Base-by-base conservation (phyloP, 2,113 vertebrate species). In the Lycocorax pyrrhopterus region DNA sequence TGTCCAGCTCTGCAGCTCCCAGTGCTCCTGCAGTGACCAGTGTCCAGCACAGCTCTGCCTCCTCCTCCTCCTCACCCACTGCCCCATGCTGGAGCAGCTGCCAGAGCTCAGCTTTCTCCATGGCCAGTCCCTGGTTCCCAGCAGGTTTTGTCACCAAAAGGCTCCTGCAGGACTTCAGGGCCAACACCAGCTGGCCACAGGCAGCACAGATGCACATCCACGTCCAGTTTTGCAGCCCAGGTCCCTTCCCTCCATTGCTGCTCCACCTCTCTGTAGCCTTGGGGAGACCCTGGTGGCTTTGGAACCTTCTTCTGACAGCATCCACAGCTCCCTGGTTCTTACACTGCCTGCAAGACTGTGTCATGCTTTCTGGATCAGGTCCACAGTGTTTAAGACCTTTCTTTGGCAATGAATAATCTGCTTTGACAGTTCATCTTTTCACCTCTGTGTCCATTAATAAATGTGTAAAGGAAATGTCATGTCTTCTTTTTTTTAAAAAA, bases 381-480 rank as follows among this genome's bases (percentile, higher is more conserved):
- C 93, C 89, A 66, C 1, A 1, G 26, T 63, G 37, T 39, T 85
- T 26, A 37, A 91, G 78, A 87, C 81, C 81, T 87, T 94, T 62
- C 69, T 76, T 35, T 87, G 63, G 91, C 84, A 73, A 79, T 26
- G 62, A 82, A 79, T 62, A 85, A 53, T 73, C 69, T 91, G 80
- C 69, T 84, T 60, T 75, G 69, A 72, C 44, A 33, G 89, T 87
- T 94, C 78, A 62, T 93, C 84, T 63, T 53, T 94, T 94, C 89
- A 95, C 84, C 78, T 79, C 69, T 58, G 30, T 43, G 72, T 35
- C 53, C 84, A 39, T 82, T 90, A 89, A 96, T 82, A 94, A 96
- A 85, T 2, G 2, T 12, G 1, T 46, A 94, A 87, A 95, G 89
- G 93, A 97, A 96, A 85, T 62, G 37, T 69, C 56, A 43, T 37